Percentiles rank a stretch among this genome's conserved stretches.
Conservation (phyloP, 2,888 invertebrate species). For the Ecdyonurus torrentis region DNA sequence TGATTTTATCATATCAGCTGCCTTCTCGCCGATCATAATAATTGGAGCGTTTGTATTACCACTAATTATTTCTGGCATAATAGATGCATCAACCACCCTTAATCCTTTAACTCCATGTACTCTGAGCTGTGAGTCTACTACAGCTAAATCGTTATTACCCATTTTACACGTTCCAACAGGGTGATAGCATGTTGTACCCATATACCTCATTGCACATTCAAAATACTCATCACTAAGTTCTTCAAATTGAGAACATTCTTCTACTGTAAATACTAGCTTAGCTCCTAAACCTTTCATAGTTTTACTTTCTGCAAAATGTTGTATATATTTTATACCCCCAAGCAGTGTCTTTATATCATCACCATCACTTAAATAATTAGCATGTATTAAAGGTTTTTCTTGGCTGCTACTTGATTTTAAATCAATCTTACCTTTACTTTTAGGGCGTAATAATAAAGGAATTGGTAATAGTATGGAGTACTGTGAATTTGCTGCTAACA, state of each 20-base stretch:
- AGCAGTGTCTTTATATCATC: background rate
- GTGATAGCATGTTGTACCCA: conserved; percentile 17
- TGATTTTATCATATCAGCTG: background rate
- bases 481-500: background rate
- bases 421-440: conserved; percentile 48
- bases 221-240: background rate
- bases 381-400: conserved; percentile 64
- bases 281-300: conserved; percentile 40
- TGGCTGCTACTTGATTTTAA: conserved; percentile 50
- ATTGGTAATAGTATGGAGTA: conserved; percentile 36
- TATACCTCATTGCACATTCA: conserved; percentile 1
- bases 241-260: conserved; percentile 26
- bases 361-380: conserved; percentile 22
- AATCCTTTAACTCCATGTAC: conserved; percentile 5
- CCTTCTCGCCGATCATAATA: background rate
- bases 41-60: conserved; percentile 3
- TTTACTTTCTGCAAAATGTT: conserved; percentile 30
- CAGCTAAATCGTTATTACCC: conserved; percentile 17
- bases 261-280: conserved; percentile 33
- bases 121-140: conserved; percentile 15
- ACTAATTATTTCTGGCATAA: conserved; percentile 2
- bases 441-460: conserved; percentile 54
- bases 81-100: conserved; percentile 5
- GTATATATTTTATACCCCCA: background rate
- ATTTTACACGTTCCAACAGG: conserved; percentile 20